phyloP scores from a whole-genome alignment of 2,113 vertebrate species.

The human (Homo sapiens) region GRCh38 chr5:54838501-54839000 shows the following conservation, averaged over 20 bases:
- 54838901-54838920: constrained; percentile 13
- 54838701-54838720: not conserved
- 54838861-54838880: not conserved
- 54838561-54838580: not conserved
- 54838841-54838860: not conserved
- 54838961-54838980: constrained; percentile 47
- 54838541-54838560: not conserved
- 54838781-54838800: not conserved
- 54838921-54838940: constrained; percentile 12
- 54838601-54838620: not conserved
- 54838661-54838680: not conserved
- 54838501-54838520: not conserved
- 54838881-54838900: not conserved
- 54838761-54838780: not conserved
- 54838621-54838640: not conserved
- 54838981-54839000: constrained; percentile 45
- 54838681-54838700: not conserved
- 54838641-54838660: not conserved
- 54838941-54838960: constrained; percentile 60
- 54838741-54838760: not conserved
- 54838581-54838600: not conserved
- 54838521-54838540: not conserved
- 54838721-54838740: not conserved
- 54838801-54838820: not conserved
- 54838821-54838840: not conserved